Evolutionary conservation across 2,797 vertebrate genomes (phyloP), one percentile per base, ranked within the genome.

Genomic region (Thunnus albacares): DNA sequence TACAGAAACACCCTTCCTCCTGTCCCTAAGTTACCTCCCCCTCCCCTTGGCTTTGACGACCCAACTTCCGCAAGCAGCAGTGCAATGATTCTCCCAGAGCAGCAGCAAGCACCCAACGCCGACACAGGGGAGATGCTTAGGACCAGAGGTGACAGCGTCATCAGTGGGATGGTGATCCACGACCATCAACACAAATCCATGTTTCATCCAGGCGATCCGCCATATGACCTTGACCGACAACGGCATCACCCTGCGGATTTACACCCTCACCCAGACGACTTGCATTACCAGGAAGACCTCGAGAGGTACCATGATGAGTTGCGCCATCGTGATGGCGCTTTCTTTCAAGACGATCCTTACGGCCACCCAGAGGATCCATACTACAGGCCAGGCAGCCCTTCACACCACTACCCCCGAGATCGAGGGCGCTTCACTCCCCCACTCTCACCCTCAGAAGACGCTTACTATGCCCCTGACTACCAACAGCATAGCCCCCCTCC

Each of bases 1-100:
- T 94, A 95, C 47, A 84, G 64, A 69, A 71, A 28, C 28, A 28
- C 6, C 85, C 92, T 94, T 33, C 94, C 94, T 61, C 95, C 95
- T 11, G 90, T 96, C 41, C 95, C 95, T 18, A 79, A 88, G 17
- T 72, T 95, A 14, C 95, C 94, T n/a, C 92, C 93, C 1, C 94
- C 94, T 33, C 93, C 90, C 4, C 62, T 18, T 3, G 38, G 70
- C 62, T 93, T 94, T 53, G 72, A 89, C 2, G 22, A 43, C 3
- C 56, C 84, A 6, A 69, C 71, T 3, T 10, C 82, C 0, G 55
- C 28, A 0, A 30, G 18, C 9, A 59, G 73, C 11, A 55, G 59
- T 6, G 20, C 68, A 5, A 85, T 86, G 80, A 77, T 86, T 41
- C 77, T 82, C 9, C 79, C 51, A 0, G 85, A 89, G 59, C 86